Base-by-base conservation (phyloP, 2,888 invertebrate species). In the Latrodectus elegans region DNA sequence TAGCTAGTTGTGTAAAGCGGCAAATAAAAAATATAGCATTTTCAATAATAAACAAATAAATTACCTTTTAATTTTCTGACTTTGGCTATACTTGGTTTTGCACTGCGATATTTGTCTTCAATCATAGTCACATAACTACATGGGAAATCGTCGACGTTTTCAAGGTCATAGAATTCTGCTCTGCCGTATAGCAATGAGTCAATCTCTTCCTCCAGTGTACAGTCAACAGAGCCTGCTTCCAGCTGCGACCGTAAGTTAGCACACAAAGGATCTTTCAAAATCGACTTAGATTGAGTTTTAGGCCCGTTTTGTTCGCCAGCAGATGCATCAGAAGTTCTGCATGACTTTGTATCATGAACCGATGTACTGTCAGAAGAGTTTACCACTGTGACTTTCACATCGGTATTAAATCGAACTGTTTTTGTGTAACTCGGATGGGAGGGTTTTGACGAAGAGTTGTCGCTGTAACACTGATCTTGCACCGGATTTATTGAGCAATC, bases 131-230 rank as follows among this genome's bases (percentile, higher is more conserved):
- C 90, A 83, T 91, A 91, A 73, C 90, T 90, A 79, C 90, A 90
- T 0, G 90, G 90, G 72, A 90, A 89, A 15, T 90, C 89, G 60
- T 89, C 87, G 22, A 89, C 89, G 53, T 87, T 89, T 38, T 89
- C 89, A 17, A 90, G 73, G 52, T 90, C 89, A 26, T 89, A 88
- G 53, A 86, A 89, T 65, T 90, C 89, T 1, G 90, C 90, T n/a
- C 89, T 84, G 11, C 91, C 91, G 80, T 91, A 91, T n/a, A 91
- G 88, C 38, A 91, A 89, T 0, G 90, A 89, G 84, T 91, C 91
- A 55, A 91, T 91, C 68, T 91, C 91, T 71, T 90, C 91, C 80
- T 91, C 91, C 15, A 91, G 84, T 10, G 89, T 84, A 11, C 85
- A 88, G 67, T 90, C 90, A n/a, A 52, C 49, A 10, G 84, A 52